Base-by-base conservation (phyloP, 2,113 vertebrate species). In the Connochaetes taurinus region DNA sequence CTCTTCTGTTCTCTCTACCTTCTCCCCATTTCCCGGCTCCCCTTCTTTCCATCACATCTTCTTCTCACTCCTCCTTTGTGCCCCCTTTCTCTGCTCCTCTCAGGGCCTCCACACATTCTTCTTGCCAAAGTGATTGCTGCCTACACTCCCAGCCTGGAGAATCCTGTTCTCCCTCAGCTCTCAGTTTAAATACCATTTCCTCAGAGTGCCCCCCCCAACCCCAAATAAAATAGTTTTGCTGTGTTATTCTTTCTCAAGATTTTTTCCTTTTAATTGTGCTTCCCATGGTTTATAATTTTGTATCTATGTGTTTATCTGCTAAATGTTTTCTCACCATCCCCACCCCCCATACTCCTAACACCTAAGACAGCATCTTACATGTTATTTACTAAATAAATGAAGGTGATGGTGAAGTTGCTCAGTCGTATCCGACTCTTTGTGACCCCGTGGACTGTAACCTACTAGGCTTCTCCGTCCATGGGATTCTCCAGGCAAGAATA, bases 121-220 rank as follows among this genome's bases (percentile, higher is more conserved):
- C 36, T 36, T 55, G 31, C 58, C 4, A 3, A 45, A 76, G 40
- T 19, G 31, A 53, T 5, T 12, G 55, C n/a, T 19, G 23, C 21
- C 36, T 4, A 9, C 3, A 27, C 7, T 76, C 33, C 16, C 31
- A 47, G 55, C 33, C 94, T 58, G n/a, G 40, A 58, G 19, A 80
- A 17, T n/a, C 31, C 33, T 60, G 0, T 33, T 91, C 3, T 81
- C 67, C 47, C 16, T 86, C 62, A 62, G 17, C 29, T 53, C 67
- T 67, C 76, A 76, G 25, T 87, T 86, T 71, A 80, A 33, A 74
- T 60, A 43, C 25, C 21, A n/a, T 84, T 91, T 95, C 57, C 78
- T 90, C 45, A 93, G 31, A 33, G 5, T 60, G 33, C 25, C 23
- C 23, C 6, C n/a, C 2, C 12, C 6, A 0, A n/a, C 19, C n/a